Conservation (phyloP, 1,140 invertebrate species). For the Danaus melanippus region DNA sequence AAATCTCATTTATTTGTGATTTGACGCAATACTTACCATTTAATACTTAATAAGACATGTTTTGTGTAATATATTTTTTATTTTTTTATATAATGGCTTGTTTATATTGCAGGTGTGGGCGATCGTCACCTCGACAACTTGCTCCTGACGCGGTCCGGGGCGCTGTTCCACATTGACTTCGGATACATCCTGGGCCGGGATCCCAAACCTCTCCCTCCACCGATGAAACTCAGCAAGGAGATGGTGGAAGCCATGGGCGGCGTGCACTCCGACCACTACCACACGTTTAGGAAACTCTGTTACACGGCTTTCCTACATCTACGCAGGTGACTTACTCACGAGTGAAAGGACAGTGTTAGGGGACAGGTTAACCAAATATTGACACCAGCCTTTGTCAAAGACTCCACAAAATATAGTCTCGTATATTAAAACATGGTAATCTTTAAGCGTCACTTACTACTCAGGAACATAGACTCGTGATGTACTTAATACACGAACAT, state of each 20-base stretch:
- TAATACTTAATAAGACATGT: too few relatives aligned
- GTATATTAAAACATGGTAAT: too few relatives aligned
- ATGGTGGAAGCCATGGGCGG: slow-evolving; percentile 99
- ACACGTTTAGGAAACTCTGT: slow-evolving; percentile 94
- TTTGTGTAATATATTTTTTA: neutral
- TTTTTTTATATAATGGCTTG: too few relatives aligned
- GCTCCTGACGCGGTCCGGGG: slow-evolving; percentile 89
- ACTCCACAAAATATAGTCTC: too few relatives aligned
- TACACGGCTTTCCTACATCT: slow-evolving; percentile 97
- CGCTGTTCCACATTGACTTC: slow-evolving; percentile 99
- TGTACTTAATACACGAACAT: too few relatives aligned
- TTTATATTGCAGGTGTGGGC: slow-evolving; percentile 83
- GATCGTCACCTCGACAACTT: slow-evolving; percentile 99
- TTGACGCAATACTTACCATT: too few relatives aligned
- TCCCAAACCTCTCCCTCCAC: slow-evolving; percentile 97
- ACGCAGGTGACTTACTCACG: slow-evolving; percentile 74
- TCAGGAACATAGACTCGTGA: too few relatives aligned
- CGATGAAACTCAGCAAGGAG: slow-evolving; percentile 99
- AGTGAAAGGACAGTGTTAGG: neutral
- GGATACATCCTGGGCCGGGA: slow-evolving; percentile 98
- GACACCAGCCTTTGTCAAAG: too few relatives aligned
- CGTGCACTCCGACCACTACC: slow-evolving; percentile 92
- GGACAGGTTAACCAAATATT: too few relatives aligned
- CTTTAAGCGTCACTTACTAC: too few relatives aligned
- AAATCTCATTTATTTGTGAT: too few relatives aligned